Evolutionary conservation across 2,888 invertebrate genomes (phyloP), one percentile per base, ranked within the genome.

Genomic region (Xylocampa areola): DNA sequence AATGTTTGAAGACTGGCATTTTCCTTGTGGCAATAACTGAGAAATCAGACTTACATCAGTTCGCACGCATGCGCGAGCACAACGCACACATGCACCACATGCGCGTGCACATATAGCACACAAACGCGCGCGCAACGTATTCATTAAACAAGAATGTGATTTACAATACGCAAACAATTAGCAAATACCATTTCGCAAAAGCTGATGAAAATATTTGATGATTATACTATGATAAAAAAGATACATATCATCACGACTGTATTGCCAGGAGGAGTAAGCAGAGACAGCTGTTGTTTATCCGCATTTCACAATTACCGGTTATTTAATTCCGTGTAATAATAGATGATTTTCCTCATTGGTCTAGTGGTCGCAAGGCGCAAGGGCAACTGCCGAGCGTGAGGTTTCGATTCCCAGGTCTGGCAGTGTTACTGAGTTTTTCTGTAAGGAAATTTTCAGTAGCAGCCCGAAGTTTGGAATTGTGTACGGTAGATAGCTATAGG

Each of bases 101-200:
- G 54, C 58, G 47, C 57, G 39, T 53, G 64, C 61, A 25, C 62
- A 57, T 40, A 60, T 30, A 55, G 39, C 62, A 70, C 64, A 67
- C 67, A 61, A 16, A 29, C 23, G 52, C 50, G 30, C 21, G 1
- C 36, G 35, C 68, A 78, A 81, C 74, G 75, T 77, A 73, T 77
- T 77, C 82, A 86, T 86, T 86, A 86, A 73, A 66, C 61, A 76
- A 77, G 82, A 82, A 85, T 82, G 84, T 76, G 76, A 85, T 81
- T 80, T 80, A 80, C 78, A 76, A 69, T 74, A 55, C 53, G 37
- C 14, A 41, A 50, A 71, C 73, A 75, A 74, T 82, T 81, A 79
- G 64, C 68, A 64, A 74, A 78, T 76, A 54, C 72, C 65, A 65
- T 81, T 80, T 80, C 76, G 79, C 73, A 82, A 77, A 69, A 58